Percentiles rank a stretch among this genome's conserved stretches.
Evolutionary conservation across 2,797 vertebrate species (phyloP).

Genomic region (Takifugu ocellatus): DNA sequence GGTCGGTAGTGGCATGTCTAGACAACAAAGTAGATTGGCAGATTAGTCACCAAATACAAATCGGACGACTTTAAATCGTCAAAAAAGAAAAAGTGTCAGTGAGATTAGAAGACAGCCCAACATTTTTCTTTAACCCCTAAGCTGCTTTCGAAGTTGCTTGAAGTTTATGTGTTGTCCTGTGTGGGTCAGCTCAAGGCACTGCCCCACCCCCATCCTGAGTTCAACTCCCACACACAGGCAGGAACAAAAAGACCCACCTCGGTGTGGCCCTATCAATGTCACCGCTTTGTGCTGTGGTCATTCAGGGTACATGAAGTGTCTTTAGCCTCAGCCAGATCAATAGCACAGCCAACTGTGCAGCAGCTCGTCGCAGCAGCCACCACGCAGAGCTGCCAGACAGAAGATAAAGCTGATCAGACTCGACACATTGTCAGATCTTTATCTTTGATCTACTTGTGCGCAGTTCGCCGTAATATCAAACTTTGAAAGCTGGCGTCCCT

Average conservation of each 20-base stretch:
- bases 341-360: conserved; percentile 69
- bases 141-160: conserved; percentile 48
- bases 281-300: conserved; percentile 72
- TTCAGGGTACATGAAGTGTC: conserved; percentile 80
- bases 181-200: conserved; percentile 57
- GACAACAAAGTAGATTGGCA: conserved; percentile 49
- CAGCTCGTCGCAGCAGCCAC: conserved; percentile 37
- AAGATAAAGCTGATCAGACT: conserved; percentile 63
- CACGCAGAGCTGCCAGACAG: conserved; percentile 26
- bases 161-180: conserved; percentile 58
- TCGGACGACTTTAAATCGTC: conserved; percentile 48
- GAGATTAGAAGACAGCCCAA: conserved; percentile 35
- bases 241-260: conserved; percentile 77
- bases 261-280: conserved; percentile 79
- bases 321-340: conserved; percentile 77
- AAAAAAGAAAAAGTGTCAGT: conserved; percentile 33
- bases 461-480: conserved; percentile 24
- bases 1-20: conserved; percentile 36
- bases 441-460: conserved; percentile 65
- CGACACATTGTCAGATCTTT: conserved; percentile 58
- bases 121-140: conserved; percentile 57
- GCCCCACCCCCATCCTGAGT: conserved; percentile 60
- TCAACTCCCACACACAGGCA: conserved; percentile 71
- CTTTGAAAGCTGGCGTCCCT: conserved; percentile 25
- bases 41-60: conserved; percentile 50